Conservation (phyloP, 1,140 invertebrate species). For the Uloborus diversus region DNA sequence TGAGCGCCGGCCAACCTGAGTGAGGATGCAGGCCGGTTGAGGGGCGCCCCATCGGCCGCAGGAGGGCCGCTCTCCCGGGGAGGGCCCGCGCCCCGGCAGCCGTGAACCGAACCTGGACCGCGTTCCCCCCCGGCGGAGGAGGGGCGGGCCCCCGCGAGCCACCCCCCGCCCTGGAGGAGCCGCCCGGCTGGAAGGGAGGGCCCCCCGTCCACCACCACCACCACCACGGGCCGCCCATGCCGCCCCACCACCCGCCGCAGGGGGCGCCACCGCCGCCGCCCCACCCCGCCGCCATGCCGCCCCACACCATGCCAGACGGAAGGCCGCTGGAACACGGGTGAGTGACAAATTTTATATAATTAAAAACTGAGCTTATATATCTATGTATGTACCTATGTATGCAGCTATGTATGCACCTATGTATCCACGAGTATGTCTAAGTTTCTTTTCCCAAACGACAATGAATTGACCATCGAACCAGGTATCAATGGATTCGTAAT, state of each 20-base stretch:
- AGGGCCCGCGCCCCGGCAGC: conserved; percentile 45
- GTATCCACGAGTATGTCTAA: too few species aligned
- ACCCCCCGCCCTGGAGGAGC: conserved; percentile 46
- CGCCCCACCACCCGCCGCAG: conserved; percentile 21
- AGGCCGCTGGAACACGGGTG: conserved; percentile 50
- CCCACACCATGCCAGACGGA: conserved; percentile 52
- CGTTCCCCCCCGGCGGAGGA: conserved; percentile 53
- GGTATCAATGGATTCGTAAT: too few species aligned
- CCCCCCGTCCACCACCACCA: conserved; percentile 52
- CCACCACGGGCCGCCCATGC: conserved; percentile 24
- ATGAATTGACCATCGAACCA: too few species aligned
- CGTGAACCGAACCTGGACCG: conserved; percentile 55
- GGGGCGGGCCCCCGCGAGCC: conserved; percentile 33
- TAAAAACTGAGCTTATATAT: too few species aligned
- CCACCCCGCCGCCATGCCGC: conserved; percentile 26
- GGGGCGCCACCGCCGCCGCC: conserved; percentile 2
- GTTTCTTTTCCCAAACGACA: too few species aligned
- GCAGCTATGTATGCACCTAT: too few species aligned
- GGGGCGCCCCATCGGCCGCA: neutral
- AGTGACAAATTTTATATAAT: neutral
- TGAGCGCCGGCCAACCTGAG: neutral
- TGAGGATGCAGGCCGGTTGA: neutral
- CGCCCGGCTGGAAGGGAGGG: conserved; percentile 41
- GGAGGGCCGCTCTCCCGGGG: neutral
- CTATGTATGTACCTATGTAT: too few species aligned